Evolutionary conservation across 2,113 vertebrate genomes (phyloP), one percentile per base, ranked within the genome.

Genomic region (Muntiacus muntjak): DNA sequence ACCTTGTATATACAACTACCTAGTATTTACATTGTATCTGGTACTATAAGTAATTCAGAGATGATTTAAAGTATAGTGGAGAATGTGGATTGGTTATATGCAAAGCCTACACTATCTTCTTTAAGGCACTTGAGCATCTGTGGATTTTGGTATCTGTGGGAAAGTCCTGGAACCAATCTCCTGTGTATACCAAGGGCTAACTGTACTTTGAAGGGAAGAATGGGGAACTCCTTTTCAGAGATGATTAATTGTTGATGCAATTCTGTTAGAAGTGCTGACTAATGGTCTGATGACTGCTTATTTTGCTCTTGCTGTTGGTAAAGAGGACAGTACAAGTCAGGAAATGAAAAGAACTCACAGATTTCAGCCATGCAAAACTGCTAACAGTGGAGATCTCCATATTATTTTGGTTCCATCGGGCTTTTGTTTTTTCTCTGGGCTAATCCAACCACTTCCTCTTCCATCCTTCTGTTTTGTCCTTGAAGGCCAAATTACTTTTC

Each of bases 281-380:
- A 81, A 98, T 3, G 87, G 97, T 97, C 98, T 96, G 96, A 52
- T 98, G 97, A 97, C 93, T 74, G 55, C 67, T 94, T 96, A 71
- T 96, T 97, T 93, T 88, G 74, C 94, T 94, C 57, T 64, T n/a
- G 9, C 21, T 94, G 58, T 85, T 96, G 60, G 92, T 94, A 55
- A 93, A 92, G 95, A 89, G 28, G 62, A 10, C 40, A 88, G 58
- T 12, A 19, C 30, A 91, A 50, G 64, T 50, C 62, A 79, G 95
- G 55, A 89, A 95, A 17, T 14, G 84, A 12, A 71, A 78, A 89
- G 64, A 45, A 2, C 0, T 58, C 57, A 19, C 8, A 33, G 91
- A 92, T n/a, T 93, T 12, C 25, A 8, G 74, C 43, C 2, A 0
- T 4, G 62, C 1, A 57, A 30, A 45, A 60, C 36, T 62, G n/a